Evolutionary conservation across 1,140 invertebrate genomes (phyloP).

Genomic region (Telenomus remus): DNA sequence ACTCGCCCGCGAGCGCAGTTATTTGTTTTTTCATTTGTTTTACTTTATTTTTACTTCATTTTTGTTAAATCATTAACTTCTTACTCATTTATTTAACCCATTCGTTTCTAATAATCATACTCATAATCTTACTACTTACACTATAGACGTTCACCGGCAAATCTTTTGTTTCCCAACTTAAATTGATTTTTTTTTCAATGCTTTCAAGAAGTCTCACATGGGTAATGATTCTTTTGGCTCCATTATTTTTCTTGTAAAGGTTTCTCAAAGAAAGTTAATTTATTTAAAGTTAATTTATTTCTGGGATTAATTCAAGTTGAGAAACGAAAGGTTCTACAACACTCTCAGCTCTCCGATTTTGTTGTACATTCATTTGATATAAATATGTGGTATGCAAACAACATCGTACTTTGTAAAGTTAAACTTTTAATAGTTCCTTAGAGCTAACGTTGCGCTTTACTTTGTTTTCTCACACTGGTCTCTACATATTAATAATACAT

Average conservation of each 20-base stretch:
- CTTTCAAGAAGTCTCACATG: background rate
- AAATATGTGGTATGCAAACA: conserved; percentile 44
- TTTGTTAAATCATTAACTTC: conserved; percentile 12
- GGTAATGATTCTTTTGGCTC: no score
- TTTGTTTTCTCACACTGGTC: conserved; percentile 17
- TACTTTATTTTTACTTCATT: conserved; percentile 43
- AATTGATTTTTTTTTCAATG: background rate
- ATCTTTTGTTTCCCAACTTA: conserved; percentile 1
- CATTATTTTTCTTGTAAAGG: no score
- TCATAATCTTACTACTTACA: conserved; percentile 27
- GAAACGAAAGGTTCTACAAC: background rate
- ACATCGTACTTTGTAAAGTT: conserved; percentile 26
- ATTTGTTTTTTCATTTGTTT: conserved; percentile 21
- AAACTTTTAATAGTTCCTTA: conserved; percentile 33
- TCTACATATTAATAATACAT: background rate
- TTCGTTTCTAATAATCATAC: conserved; percentile 6
- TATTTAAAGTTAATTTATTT: no score
- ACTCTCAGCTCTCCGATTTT: conserved; percentile 1
- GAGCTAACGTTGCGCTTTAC: conserved; percentile 42
- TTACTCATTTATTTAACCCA: conserved; percentile 1
- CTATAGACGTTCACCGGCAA: conserved; percentile 12
- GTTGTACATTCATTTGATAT: conserved; percentile 33
- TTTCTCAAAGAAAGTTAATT: no score
- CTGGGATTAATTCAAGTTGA: background rate
- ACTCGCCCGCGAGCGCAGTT: conserved; percentile 70